A percentile compares a stretch with the other conserved stretches of the same genome.
phyloP scores from a whole-genome alignment of 2,888 invertebrate genomes.

The Ophion costatus region DNA sequence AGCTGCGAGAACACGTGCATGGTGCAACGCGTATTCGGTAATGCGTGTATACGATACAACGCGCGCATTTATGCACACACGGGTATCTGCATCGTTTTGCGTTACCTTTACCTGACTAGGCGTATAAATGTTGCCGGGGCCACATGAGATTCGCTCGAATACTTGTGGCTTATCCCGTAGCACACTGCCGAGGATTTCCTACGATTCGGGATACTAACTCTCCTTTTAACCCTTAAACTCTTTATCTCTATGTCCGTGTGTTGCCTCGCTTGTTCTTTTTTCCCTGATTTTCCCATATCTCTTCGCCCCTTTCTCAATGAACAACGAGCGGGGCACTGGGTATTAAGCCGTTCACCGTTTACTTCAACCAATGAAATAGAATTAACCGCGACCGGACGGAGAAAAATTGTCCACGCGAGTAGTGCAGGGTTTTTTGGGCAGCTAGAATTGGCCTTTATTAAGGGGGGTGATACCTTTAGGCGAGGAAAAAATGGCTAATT shows the following conservation, averaged over 20 bases:
- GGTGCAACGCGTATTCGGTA: neutral
- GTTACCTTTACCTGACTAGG: constrained; percentile 17
- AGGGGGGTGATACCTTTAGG: no score
- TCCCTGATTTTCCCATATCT: neutral
- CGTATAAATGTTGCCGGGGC: constrained; percentile 50
- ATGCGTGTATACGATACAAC: neutral
- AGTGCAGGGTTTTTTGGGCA: neutral
- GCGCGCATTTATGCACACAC: neutral
- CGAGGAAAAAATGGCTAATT: no score
- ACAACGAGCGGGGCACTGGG: constrained; percentile 16
- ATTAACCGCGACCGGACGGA: constrained; percentile 43
- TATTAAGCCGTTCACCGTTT: constrained; percentile 48
- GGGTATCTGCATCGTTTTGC: constrained; percentile 22
- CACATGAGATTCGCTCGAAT: constrained; percentile 63
- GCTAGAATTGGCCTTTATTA: no score
- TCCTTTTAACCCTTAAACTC: constrained; percentile 38
- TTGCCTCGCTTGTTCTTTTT: neutral
- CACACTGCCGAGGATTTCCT: constrained; percentile 51
- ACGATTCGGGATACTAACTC: constrained; percentile 49
- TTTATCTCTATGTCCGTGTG: constrained; percentile 30
- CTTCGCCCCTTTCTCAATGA: neutral
- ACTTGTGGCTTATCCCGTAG: constrained; percentile 62
- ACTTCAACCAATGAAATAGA: constrained; percentile 55
- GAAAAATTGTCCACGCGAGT: constrained; percentile 22
- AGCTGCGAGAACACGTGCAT: constrained; percentile 27